Percentiles rank a stretch among this genome's conserved stretches.
Evolutionary conservation across 2,113 vertebrate genomes (phyloP).

Genomic region (Carassius auratus): DNA sequence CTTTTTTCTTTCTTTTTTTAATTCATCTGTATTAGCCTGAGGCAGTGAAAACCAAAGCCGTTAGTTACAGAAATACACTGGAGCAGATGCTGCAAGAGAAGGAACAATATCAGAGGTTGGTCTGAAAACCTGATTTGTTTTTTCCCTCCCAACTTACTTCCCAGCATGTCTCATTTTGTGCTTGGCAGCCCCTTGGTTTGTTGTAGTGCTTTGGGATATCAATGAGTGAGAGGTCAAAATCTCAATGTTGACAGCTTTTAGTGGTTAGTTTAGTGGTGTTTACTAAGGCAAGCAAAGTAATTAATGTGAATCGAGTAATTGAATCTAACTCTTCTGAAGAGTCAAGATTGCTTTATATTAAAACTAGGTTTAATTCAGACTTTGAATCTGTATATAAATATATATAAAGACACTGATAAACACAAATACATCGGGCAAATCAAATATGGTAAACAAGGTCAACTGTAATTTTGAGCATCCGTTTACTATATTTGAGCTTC

Average conservation of each 20-base stretch:
- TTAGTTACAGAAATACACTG: conserved; percentile 84
- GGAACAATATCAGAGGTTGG: conserved; percentile 82
- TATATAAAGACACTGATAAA: not conserved
- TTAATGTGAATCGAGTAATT: not conserved
- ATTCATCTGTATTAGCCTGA: conserved; percentile 51
- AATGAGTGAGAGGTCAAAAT: not conserved
- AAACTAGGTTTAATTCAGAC: not conserved
- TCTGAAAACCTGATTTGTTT: not conserved
- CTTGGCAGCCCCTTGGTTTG: not conserved
- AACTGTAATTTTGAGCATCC: not conserved
- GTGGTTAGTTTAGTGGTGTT: not conserved
- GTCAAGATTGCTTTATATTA: not conserved
- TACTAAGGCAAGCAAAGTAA: not conserved
- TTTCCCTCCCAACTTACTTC: not conserved
- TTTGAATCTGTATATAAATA: not conserved
- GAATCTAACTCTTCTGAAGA: not conserved
- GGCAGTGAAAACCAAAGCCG: conserved; percentile 57
- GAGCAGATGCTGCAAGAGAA: conserved; percentile 90
- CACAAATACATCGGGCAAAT: not conserved
- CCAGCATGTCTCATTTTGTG: not conserved
- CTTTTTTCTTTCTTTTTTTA: not conserved
- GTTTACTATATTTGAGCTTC: not conserved
- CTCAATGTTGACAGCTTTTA: not conserved
- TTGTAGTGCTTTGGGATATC: not conserved
- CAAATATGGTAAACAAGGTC: not conserved